Base-by-base conservation (phyloP, 2,797 vertebrate species). In the Gallirallus australis region DNA sequence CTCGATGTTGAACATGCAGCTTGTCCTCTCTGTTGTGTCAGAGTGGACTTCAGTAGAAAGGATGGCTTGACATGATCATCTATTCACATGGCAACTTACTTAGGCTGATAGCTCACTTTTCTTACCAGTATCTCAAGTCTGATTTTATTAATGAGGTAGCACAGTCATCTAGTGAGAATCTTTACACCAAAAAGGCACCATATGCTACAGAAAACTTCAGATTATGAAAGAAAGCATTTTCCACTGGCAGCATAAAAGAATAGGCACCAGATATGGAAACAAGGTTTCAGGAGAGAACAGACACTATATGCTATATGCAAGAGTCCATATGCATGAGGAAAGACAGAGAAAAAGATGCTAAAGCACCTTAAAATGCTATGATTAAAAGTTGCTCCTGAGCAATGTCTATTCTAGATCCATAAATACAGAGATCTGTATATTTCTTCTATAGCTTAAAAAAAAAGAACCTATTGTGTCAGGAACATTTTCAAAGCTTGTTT, bases 201-300 rank as follows among this genome's bases (percentile, higher is more conserved):
- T 87, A 92, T 80, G 86, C 31, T 78, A 78, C 47, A 64, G 81
- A 64, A 80, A 86, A 80, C 31, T 90, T 95, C 70, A 77, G 63
- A 92, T 70, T 40, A 70, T 50, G 86, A 73, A 89, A 82, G 13
- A 93, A 94, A 90, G 47, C 28, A 37, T 82, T 80, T 91, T 87
- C 86, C 81, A 82, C 52, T 64, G 57, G 39, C 81, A 84, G 60
- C 30, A 79, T 40, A 45, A 37, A 50, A 79, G 30, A 94, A 48
- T 37, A 82, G 45, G 82, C 0, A 10, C 45, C 71, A 95, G 53
- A 90, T 89, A 92, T 53, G 60, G 89, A 92, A 97, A 85, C 52
- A 81, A 27, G 13, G 37, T 61, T 87, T 82, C 64, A 63, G 47
- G n/a, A 90, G 21, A 89, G 86, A 92, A 93, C 39, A 96, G 88